A percentile compares a stretch with the other conserved stretches of the same genome.
Evolutionary conservation across 2,113 vertebrate species (phyloP).

Genomic region (Orcinus orca): DNA sequence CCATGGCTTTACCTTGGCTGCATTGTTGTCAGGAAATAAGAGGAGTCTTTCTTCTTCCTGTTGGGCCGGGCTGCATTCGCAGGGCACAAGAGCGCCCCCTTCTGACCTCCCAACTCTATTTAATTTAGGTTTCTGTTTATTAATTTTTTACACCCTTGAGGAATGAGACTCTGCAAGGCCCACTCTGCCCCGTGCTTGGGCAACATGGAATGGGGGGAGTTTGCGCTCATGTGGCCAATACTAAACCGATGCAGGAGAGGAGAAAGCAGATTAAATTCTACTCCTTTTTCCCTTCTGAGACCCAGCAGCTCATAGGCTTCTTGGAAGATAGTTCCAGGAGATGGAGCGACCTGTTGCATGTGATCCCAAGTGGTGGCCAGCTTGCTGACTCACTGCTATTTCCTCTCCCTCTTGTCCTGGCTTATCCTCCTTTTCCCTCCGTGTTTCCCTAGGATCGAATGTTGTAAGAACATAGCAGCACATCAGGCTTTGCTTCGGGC

Average conservation of each 20-base stretch:
- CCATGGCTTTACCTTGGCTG: neutral
- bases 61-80: neutral
- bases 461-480: neutral
- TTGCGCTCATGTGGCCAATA: neutral
- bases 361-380: neutral
- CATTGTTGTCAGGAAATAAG: neutral
- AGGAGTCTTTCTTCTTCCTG: neutral
- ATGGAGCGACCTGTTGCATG: neutral
- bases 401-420: neutral
- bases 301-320: neutral
- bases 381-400: neutral
- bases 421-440: neutral
- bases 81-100: neutral
- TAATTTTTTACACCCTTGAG: neutral
- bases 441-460: neutral
- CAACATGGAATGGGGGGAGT: neutral
- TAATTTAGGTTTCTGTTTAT: neutral
- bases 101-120: neutral
- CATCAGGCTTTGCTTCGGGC: neutral
- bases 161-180: neutral
- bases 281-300: neutral
- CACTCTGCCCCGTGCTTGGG: rapidly evolving
- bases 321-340: neutral
- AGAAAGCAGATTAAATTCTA: neutral
- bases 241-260: neutral